Evolutionary conservation across 2,797 vertebrate species (phyloP), one percentile per base, ranked within the genome.

Genomic region (Lagodon rhomboides): DNA sequence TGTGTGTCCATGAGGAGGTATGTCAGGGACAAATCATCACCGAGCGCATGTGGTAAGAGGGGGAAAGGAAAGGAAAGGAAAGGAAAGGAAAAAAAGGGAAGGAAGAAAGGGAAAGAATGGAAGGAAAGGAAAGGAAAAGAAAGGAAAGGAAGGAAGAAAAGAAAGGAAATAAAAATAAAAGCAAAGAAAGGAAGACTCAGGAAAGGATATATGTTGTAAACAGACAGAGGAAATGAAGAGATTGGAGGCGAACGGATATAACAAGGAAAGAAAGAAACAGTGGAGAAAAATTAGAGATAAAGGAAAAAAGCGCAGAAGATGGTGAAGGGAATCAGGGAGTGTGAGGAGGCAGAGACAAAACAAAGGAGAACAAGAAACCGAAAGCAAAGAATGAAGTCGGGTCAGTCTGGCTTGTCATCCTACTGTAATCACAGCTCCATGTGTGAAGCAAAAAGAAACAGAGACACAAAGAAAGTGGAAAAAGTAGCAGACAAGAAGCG

Each of bases 21-120:
- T 54, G 43, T 65, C 51, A 73, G 62, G 70, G 63, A 68, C 34
- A 82, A 82, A 87, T 74, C 73, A 47, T 78, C 70, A 68, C 83
- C 65, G 82, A 87, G 76, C 89, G 94, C 90, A 88, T 90, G 84
- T 90, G 83, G 77, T 87, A 34, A 30, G 38, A 55, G 65, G 7
- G 54, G 43, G 11, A 66, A 58, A 61, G 30, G 13, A 60, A 25
- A 51, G 15, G 30, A 18, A 7, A 41, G 12, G 13, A n/a, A 27
- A 68, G 22, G 5, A 47, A 43, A 41, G 51, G 30, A 16, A 67
- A 67, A 51, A 4, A 20, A 83, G 70, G 41, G 47, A 55, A 73
- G 12, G n/a, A 71, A 27, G 58, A 18, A 68, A 50, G 13, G 13
- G 59, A 46, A 16, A 41, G 18, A 11, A 4, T 17, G 4, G 7